phyloP scores from a whole-genome alignment of 2,113 vertebrate genomes.

The human region DNA sequence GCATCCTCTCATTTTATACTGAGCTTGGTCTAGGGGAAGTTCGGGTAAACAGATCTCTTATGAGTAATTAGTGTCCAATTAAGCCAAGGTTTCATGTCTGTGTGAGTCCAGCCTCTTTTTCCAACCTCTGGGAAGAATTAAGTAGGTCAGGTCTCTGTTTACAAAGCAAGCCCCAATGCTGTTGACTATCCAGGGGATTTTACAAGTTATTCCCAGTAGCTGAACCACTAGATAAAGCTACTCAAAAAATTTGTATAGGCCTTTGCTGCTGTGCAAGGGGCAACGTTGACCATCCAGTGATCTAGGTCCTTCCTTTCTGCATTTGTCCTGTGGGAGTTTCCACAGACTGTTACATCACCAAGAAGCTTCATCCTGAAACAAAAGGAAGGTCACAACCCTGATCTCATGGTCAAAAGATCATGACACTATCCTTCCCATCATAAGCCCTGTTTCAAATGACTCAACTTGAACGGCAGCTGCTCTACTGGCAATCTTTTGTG shows the following conservation, averaged over 20 bases:
- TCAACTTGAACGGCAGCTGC: background rate
- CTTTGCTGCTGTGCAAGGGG: background rate
- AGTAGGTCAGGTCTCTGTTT: conserved; percentile 46
- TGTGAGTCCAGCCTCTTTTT: conserved; percentile 48
- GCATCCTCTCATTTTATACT: background rate
- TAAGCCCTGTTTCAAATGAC: background rate
- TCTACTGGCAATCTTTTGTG: too few relatives aligned
- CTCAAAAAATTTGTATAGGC: background rate
- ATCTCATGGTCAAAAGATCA: background rate
- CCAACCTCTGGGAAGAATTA: conserved; percentile 55
- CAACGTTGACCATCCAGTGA: background rate
- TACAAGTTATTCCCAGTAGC: background rate
- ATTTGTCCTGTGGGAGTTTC: background rate
- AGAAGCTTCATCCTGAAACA: background rate
- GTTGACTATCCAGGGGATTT: rapidly evolving
- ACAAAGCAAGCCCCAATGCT: background rate
- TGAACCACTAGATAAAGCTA: background rate
- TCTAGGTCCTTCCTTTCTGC: background rate
- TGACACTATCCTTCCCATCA: background rate
- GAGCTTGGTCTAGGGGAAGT: background rate
- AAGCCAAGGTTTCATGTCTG: conserved; percentile 9
- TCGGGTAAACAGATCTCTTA: conserved; percentile 60
- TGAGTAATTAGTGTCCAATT: conserved; percentile 64
- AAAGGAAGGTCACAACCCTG: background rate
- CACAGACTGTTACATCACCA: background rate